Percentiles rank a stretch among this genome's conserved stretches.
These are phyloP conservation scores for Vanacampus margaritifer DNA, from an alignment of 2,113 vertebrate genomes.

Conservation along the genomic window DNA sequence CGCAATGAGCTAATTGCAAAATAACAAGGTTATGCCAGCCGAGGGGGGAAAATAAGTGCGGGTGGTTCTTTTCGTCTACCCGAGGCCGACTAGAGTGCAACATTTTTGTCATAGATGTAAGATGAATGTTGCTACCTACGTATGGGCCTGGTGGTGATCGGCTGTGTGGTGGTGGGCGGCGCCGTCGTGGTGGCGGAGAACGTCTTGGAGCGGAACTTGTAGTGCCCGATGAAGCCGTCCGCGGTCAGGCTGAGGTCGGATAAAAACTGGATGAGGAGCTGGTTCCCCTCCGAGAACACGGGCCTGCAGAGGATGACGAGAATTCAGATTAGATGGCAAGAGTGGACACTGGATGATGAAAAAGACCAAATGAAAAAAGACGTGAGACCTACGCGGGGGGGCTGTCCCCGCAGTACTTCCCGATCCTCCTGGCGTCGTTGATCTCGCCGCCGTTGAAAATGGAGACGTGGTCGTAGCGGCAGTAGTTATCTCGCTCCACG, in stretches of 20 bases:
- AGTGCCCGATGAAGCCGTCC: slow-evolving; percentile 95
- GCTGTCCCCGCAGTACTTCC: slow-evolving; percentile 94
- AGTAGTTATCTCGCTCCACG: slow-evolving; percentile 95
- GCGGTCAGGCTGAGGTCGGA: slow-evolving; percentile 96
- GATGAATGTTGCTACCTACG: slow-evolving; percentile 73
- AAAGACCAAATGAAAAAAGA: slow-evolving; percentile 15
- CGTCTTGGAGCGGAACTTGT: slow-evolving; percentile 94
- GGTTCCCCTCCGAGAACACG: slow-evolving; percentile 89
- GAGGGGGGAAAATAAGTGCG: slow-evolving; percentile 20
- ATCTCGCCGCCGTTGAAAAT: slow-evolving; percentile 92
- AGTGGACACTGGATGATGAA: slow-evolving; percentile 27
- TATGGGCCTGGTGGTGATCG: slow-evolving; percentile 78
- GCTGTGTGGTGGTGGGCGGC: slow-evolving; percentile 75
- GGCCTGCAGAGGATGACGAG: slow-evolving; percentile 70
- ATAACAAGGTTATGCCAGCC: slow-evolving; percentile 28
- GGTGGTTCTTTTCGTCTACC: too few species aligned
- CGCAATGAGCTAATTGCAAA: slow-evolving; percentile 45
- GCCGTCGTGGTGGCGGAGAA: slow-evolving; percentile 74
- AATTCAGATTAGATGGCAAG: too few species aligned
- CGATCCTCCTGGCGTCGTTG: slow-evolving; percentile 90
- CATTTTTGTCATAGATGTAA: slow-evolving; percentile 17
- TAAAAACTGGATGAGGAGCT: slow-evolving; percentile 93
- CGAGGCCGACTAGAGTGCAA: neutral
- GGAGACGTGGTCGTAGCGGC: slow-evolving; percentile 91
- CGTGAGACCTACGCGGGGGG: slow-evolving; percentile 81